Base-by-base conservation (phyloP, 2,113 vertebrate species). In the Zosterops pallidus region DNA sequence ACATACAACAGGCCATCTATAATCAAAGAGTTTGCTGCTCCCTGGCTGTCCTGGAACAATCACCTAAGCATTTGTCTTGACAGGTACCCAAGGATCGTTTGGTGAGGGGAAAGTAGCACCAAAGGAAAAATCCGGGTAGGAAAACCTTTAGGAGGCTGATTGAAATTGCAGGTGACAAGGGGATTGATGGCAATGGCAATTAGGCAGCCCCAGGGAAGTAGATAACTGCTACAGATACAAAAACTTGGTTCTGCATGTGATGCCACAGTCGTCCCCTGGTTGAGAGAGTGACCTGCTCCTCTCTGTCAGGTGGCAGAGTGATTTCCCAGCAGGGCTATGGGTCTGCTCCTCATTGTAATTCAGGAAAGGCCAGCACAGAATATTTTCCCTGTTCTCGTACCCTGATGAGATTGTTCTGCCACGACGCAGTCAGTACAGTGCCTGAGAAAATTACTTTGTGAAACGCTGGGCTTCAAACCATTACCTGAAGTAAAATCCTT, bases 121-220 rank as follows among this genome's bases (percentile, higher is more conserved):
- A 13, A 79, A 93, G 59, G 70, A 86, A 95, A 96, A 88, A 85
- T 7, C 23, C 25, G 42, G 42, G 55, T 69, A 92, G 83, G 35
- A 94, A 93, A 94, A 60, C 39, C 88, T 94, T 90, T 87, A 92
- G 92, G 89, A 86, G 71, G 68, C 86, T 91, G 95, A 97, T 86
- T 83, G 94, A 95, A 96, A 97, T 94, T 90, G 87, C 77, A 92
- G 87, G 84, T 89, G 92, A 95, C 94, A 90, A 92, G 91, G 83
- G 89, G 78, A 94, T 96, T 96, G 96, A 95, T 92, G 81, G 92
- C 68, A 76, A 71, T 1, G 7, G 94, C 98, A 98, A 98, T 98
- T 98, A 98, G 95, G 93, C 7, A 18, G 96, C 71, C 96, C 85
- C 85, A 96, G 95, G 97, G 91, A 98, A 98, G 95, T 86, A 97